Conservation (phyloP, 2,888 invertebrate genomes). For the Clepsis dumicolana region DNA sequence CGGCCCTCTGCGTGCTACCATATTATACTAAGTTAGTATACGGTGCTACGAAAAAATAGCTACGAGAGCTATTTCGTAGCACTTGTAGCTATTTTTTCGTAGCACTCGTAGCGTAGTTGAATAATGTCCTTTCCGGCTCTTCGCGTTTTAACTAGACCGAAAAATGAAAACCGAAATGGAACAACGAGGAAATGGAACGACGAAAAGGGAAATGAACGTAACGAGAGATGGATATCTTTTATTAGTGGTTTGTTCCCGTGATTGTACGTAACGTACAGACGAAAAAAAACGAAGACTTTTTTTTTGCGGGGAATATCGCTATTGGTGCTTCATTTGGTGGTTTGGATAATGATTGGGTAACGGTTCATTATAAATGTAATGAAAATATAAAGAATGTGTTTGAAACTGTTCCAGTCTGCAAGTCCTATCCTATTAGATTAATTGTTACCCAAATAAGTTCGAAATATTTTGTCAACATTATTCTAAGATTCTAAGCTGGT, state of each 20-base stretch:
- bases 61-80: not conserved
- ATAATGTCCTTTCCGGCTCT: constrained; percentile 21
- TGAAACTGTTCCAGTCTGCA: too few species aligned
- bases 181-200: constrained; percentile 35
- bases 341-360: too few species aligned
- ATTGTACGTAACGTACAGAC: constrained; percentile 10
- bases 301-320: constrained; percentile 3
- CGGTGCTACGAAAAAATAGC: constrained; percentile 5
- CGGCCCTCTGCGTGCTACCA: too few species aligned
- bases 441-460: too few species aligned
- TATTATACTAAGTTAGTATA: too few species aligned
- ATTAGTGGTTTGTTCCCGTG: constrained; percentile 32
- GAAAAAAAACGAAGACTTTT: not conserved
- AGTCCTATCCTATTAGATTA: too few species aligned
- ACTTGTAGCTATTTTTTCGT: not conserved
- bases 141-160: constrained; percentile 22
- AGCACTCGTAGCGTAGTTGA: constrained; percentile 11
- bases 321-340: not conserved
- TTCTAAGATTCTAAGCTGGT: too few species aligned
- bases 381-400: too few species aligned
- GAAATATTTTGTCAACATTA: too few species aligned
- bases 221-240: constrained; percentile 40
- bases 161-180: constrained; percentile 27
- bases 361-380: too few species aligned
- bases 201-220: constrained; percentile 38